These are phyloP conservation scores for Phaonia tiefii DNA, from an alignment of 2,888 invertebrate genomes.

Conservation along the genomic window DNA sequence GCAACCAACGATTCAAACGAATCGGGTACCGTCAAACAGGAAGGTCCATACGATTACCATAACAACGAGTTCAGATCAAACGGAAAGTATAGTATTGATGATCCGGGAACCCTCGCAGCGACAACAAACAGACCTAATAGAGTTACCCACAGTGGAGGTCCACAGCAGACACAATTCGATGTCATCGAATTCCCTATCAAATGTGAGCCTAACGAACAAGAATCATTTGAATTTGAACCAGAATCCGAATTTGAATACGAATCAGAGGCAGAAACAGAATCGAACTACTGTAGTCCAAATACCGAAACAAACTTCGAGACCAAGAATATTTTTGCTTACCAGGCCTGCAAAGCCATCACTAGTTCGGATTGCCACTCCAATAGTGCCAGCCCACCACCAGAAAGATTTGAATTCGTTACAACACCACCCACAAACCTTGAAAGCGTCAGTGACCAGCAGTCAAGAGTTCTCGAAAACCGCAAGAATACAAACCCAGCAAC, in stretches of 20 bases:
- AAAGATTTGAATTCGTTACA: constrained; percentile 64
- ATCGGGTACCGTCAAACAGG: constrained; percentile 37
- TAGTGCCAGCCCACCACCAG: constrained; percentile 54
- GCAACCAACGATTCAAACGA: background rate
- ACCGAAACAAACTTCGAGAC: constrained; percentile 54
- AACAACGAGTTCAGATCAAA: constrained; percentile 73
- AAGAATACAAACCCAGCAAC: constrained; percentile 72
- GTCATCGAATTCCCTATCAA: constrained; percentile 17
- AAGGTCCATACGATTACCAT: constrained; percentile 65
- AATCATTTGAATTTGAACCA: too few species aligned
- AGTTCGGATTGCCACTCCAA: constrained; percentile 51
- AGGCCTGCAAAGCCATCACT: constrained; percentile 58
- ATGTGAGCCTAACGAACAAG: constrained; percentile 53
- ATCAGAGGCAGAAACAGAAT: background rate
- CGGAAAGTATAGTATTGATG: constrained; percentile 76
- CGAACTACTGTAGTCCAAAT: constrained; percentile 58
- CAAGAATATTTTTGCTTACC: constrained; percentile 66
- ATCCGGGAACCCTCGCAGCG: constrained; percentile 77
- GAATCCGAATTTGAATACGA: constrained; percentile 58
- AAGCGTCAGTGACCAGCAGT: constrained; percentile 34
- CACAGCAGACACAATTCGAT: background rate
- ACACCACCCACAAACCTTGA: constrained; percentile 41
- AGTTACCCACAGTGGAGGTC: constrained; percentile 45
- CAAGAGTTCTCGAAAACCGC: constrained; percentile 69
- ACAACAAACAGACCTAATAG: constrained; percentile 45